These are phyloP conservation scores for Standfussiana lucernea DNA, from an alignment of 2,888 invertebrate genomes.

Conservation along the genomic window DNA sequence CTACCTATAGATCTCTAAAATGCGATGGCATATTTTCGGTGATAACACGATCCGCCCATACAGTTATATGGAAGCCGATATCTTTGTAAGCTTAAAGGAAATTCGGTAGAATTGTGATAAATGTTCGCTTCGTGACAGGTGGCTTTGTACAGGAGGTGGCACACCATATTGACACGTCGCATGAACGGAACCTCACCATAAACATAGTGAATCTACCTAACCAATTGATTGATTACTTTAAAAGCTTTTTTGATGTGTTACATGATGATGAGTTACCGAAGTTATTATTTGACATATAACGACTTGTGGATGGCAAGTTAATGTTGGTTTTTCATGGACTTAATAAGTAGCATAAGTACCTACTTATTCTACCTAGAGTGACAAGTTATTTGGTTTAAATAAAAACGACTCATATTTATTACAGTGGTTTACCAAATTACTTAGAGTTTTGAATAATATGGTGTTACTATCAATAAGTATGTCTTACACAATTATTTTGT, in stretches of 20 bases:
- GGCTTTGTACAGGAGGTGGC: slow-evolving; percentile 79
- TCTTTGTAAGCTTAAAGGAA: slow-evolving; percentile 71
- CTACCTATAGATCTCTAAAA: slow-evolving; percentile 33
- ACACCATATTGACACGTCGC: slow-evolving; percentile 82
- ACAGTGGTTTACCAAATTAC: background rate
- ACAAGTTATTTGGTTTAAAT: slow-evolving; percentile 6
- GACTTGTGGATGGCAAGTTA: slow-evolving; percentile 16
- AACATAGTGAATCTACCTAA: slow-evolving; percentile 73
- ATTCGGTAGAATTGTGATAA: slow-evolving; percentile 82
- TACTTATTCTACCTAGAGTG: too few species aligned
- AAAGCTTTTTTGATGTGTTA: slow-evolving; percentile 71
- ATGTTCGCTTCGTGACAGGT: slow-evolving; percentile 82
- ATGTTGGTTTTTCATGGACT: slow-evolving; percentile 30
- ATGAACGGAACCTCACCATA: slow-evolving; percentile 77
- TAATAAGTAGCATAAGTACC: too few species aligned
- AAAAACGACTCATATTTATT: background rate
- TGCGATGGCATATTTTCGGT: slow-evolving; percentile 37
- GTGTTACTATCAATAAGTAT: background rate
- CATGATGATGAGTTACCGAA: slow-evolving; percentile 49
- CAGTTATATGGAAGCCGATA: slow-evolving; percentile 60
- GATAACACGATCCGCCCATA: slow-evolving; percentile 56
- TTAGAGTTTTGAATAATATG: background rate
- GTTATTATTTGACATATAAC: slow-evolving; percentile 43
- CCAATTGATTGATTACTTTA: slow-evolving; percentile 76
- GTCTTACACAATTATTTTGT: background rate